Evolutionary conservation across 2,113 vertebrate genomes (phyloP), one percentile per base, ranked within the genome.

Genomic region (Podarcis raffonei): DNA sequence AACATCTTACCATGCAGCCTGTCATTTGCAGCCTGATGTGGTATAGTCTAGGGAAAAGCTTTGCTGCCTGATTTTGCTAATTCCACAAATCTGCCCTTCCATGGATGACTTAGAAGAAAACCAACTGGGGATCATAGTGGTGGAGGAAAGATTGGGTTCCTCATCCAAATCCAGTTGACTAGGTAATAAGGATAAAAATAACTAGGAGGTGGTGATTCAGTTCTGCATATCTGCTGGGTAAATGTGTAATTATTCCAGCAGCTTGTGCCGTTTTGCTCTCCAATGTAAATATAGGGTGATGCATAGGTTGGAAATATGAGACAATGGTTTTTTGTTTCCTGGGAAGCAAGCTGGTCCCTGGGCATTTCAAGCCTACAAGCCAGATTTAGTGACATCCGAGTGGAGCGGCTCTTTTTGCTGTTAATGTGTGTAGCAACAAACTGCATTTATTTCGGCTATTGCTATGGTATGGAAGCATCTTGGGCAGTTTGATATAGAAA

Each of bases 101-200:
- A 0, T 3, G 76, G 84, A 69, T 2, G 5, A 71, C 39, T 74
- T 35, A 0, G 0, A 94, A 92, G 90, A 90, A 81, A 92, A 86
- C 7, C 30, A 87, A 53, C 42, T 39, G 80, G 76, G 39, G 86
- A 89, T n/a, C 91, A 89, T 84, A 92, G 83, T 79, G 89, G 81
- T 0, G 0, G 1, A 4, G 77, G 82, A 88, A 71, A 75, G 81
- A 91, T 86, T 92, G 89, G 75, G 89, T 86, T 93, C 93, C 96
- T 96, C 93, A 94, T 93, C 93, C 93, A 94, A 89, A 94, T 92
- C 88, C 87, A 92, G 92, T 95, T 93, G 94, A 95, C 93, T 96
- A 95, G 92, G 94, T 94, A 94, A 94, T 95, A 94, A 89, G 89
- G 94, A 94, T 95, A 94, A 95, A 96, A 96, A 97, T 96, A 95